These are phyloP conservation scores for Aproaerema taeniolella DNA, from an alignment of 2,888 invertebrate species.

Conservation along the genomic window DNA sequence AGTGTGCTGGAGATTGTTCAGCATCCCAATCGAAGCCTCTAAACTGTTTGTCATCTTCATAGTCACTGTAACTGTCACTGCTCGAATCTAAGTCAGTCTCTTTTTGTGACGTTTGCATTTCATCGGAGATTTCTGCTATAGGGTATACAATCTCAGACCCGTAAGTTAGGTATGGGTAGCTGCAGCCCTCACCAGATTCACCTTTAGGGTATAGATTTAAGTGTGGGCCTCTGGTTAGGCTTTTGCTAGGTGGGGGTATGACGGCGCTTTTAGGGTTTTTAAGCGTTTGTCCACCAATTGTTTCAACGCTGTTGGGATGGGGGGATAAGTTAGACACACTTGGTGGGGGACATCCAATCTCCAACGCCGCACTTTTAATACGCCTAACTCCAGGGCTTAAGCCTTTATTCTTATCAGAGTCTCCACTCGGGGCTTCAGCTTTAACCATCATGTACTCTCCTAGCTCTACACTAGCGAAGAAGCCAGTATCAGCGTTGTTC, in stretches of 20 bases:
- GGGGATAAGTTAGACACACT: constrained; percentile 84
- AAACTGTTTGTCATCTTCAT: constrained; percentile 78
- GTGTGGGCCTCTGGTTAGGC: constrained; percentile 83
- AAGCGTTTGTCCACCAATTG: constrained; percentile 82
- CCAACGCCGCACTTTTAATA: constrained; percentile 83
- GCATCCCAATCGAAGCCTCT: constrained; percentile 71
- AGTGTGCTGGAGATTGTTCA: constrained; percentile 61
- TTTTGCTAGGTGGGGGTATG: constrained; percentile 83
- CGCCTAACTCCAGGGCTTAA: constrained; percentile 80
- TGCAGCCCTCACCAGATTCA: constrained; percentile 83
- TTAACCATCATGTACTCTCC: constrained; percentile 75
- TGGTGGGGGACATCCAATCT: constrained; percentile 83
- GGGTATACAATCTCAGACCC: constrained; percentile 89
- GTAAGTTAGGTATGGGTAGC: constrained; percentile 83
- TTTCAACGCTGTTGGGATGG: constrained; percentile 89
- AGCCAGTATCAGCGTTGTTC: constrained; percentile 79
- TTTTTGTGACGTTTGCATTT: constrained; percentile 82
- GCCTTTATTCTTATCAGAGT: constrained; percentile 66
- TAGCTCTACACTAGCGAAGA: constrained; percentile 72
- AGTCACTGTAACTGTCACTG: constrained; percentile 79
- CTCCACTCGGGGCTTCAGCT: constrained; percentile 65
- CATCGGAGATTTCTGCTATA: constrained; percentile 90
- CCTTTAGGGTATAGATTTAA: constrained; percentile 81
- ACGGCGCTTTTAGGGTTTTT: constrained; percentile 80
- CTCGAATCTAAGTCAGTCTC: constrained; percentile 79